phyloP scores from a whole-genome alignment of 2,888 invertebrate genomes.

The Andrena marginata region DNA sequence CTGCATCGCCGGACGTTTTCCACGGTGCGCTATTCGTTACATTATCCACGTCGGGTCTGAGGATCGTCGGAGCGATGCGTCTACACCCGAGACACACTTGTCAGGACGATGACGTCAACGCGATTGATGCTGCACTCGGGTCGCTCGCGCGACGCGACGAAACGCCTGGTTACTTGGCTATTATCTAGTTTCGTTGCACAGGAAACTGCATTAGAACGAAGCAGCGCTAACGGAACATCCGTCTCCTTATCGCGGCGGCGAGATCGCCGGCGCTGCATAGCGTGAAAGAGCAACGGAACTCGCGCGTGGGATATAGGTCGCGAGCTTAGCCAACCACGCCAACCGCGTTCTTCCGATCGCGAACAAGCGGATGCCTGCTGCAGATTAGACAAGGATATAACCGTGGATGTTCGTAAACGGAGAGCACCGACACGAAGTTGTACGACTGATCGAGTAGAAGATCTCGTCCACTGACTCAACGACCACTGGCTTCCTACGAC shows the following conservation, averaged over 20 bases:
- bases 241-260: constrained; percentile 58
- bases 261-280: constrained; percentile 39
- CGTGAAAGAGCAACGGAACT: constrained; percentile 33
- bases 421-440: too few relatives aligned
- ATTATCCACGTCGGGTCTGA: too few relatives aligned
- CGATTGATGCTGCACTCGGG: background rate
- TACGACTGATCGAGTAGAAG: background rate
- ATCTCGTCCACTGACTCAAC: background rate
- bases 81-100: too few relatives aligned
- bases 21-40: too few relatives aligned
- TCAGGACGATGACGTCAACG: background rate
- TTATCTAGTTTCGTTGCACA: constrained; percentile 51
- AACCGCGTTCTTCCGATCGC: constrained; percentile 15
- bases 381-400: background rate
- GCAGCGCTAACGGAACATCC: constrained; percentile 59
- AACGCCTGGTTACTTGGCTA: constrained; percentile 33
- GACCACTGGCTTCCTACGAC: background rate
- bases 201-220: constrained; percentile 60
- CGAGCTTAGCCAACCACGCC: constrained; percentile 12
- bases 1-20: background rate
- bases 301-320: constrained; percentile 62
- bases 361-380: background rate
- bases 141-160: constrained; percentile 3
- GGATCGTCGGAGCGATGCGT: too few relatives aligned
- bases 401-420: background rate